Conservation (phyloP, 2,888 invertebrate genomes). For the Chloromyia formosa region DNA sequence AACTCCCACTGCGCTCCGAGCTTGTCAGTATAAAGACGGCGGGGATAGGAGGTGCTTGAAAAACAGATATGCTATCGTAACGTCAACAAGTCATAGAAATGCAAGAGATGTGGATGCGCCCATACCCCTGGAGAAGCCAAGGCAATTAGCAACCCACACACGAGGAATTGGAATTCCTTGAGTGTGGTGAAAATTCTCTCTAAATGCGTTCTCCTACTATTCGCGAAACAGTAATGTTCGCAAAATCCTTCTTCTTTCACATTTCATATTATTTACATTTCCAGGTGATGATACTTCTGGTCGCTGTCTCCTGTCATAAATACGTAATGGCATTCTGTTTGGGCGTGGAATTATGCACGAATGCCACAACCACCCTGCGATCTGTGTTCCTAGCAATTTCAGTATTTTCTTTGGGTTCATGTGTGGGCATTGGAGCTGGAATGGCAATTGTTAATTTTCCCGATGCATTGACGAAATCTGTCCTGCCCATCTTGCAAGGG, state of each 20-base stretch:
- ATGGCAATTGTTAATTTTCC: constrained; percentile 69
- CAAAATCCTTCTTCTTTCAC: neutral
- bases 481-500: constrained; percentile 73
- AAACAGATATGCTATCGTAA: too few species aligned
- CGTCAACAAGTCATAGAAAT: too few species aligned
- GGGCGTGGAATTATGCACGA: constrained; percentile 76
- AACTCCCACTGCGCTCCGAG: too few species aligned
- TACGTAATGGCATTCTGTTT: constrained; percentile 83
- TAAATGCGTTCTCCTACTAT: neutral
- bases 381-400: constrained; percentile 69
- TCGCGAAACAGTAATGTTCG: neutral
- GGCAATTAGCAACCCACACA: too few species aligned
- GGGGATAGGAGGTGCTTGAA: too few species aligned
- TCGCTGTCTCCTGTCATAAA: constrained; percentile 81
- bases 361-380: constrained; percentile 58
- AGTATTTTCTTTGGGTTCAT: constrained; percentile 75
- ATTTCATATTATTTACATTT: neutral
- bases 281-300: constrained; percentile 73
- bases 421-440: constrained; percentile 73
- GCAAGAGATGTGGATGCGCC: too few species aligned
- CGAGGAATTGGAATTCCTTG: too few species aligned
- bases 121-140: too few species aligned
- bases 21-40: too few species aligned
- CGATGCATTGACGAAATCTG: constrained; percentile 63
- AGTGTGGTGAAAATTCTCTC: neutral